phyloP scores from a whole-genome alignment of 2,888 invertebrate species.

The Ashinkailepas kermadecensis region DNA sequence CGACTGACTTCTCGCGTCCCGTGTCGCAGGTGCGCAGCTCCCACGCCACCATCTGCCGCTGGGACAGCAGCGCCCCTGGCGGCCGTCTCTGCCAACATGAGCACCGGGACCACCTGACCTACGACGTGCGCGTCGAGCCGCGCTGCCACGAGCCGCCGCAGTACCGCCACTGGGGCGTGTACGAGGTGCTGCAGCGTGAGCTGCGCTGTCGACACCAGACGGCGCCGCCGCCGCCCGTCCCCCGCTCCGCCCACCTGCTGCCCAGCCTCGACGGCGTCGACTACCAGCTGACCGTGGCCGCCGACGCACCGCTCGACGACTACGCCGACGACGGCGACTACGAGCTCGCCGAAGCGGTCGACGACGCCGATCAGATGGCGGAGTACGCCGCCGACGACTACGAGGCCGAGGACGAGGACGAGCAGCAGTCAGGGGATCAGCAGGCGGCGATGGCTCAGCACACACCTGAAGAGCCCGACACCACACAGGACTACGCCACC shows the following conservation, averaged over 20 bases:
- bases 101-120: background rate
- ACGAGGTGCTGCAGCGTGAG: conserved; percentile 4
- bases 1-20: background rate
- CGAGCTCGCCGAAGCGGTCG: background rate
- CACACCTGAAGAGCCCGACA: background rate
- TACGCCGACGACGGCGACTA: background rate
- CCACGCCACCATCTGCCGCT: background rate
- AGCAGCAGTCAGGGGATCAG: background rate
- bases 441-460: background rate
- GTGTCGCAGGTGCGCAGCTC: background rate
- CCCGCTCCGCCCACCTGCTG: background rate
- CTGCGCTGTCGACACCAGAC: background rate
- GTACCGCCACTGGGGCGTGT: conserved; percentile 17
- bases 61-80: conserved; percentile 18
- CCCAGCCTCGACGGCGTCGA: background rate
- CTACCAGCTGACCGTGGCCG: background rate
- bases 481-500: background rate
- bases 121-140: conserved; percentile 9
- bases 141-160: conserved; percentile 2
- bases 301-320: background rate
- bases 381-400: background rate
- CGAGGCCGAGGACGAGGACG: background rate
- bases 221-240: background rate
- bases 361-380: background rate
- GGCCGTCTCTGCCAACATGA: background rate